Percentiles rank a stretch among this genome's conserved stretches.
Evolutionary conservation across 2,113 vertebrate species (phyloP).

Genomic region (Misgurnus mizolepis): DNA sequence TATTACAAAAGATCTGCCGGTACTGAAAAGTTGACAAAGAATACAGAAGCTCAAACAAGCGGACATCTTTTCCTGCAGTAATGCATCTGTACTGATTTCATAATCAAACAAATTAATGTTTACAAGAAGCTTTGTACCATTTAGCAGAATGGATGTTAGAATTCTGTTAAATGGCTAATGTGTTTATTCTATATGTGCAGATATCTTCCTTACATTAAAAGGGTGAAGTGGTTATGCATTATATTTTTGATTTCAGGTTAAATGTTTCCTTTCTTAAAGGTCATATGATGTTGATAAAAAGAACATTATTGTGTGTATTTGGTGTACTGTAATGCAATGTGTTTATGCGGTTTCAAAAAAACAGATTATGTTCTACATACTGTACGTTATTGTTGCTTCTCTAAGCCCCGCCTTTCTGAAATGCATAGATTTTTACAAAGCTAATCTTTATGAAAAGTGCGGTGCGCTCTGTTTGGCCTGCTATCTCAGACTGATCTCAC

Average conservation of each 20-base stretch:
- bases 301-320: no score
- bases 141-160: not conserved
- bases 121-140: not conserved
- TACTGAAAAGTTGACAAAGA: not conserved
- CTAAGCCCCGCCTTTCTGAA: no score
- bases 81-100: not conserved
- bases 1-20: no score
- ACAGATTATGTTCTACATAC: no score
- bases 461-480: no score
- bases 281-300: no score
- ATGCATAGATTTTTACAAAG: no score
- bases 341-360: no score
- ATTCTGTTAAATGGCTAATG: not conserved
- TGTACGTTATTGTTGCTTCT: no score
- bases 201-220: not conserved
- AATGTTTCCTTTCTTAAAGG: not conserved
- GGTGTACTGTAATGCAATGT: no score
- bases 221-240: not conserved
- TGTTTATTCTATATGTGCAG: not conserved
- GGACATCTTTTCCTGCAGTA: not conserved
- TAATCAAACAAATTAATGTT: constrained; percentile 17
- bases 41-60: not conserved
- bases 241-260: constrained; percentile 6
- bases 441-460: no score
- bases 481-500: no score